Conservation (phyloP, 2,888 invertebrate species). For the Branchellion lobata region DNA sequence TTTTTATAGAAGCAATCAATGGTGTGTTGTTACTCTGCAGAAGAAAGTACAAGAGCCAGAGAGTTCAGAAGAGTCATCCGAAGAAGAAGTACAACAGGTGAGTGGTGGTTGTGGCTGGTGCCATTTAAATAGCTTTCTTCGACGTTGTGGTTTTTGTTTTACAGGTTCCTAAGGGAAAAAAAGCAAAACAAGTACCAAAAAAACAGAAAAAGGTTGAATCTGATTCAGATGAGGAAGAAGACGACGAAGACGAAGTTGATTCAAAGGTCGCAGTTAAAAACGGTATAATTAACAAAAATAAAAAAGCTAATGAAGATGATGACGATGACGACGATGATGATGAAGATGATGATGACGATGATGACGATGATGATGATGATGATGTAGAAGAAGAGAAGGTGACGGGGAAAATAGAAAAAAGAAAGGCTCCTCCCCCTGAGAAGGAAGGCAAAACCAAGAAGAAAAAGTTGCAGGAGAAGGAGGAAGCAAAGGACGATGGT, state of each 20-base stretch:
- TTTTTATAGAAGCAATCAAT: no score
- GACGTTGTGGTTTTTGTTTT: not conserved
- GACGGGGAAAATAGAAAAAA: not conserved
- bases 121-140: not conserved
- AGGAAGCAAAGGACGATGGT: not conserved
- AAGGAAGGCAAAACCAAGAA: not conserved
- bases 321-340: constrained; percentile 13
- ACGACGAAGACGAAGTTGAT: constrained; percentile 27
- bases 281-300: not conserved
- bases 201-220: constrained; percentile 8
- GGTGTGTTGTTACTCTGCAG: no score
- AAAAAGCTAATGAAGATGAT: not conserved
- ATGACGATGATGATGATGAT: not conserved
- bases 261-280: not conserved
- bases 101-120: not conserved
- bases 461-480: not conserved
- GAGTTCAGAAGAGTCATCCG: constrained; percentile 6
- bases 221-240: constrained; percentile 6
- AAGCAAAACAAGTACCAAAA: not conserved
- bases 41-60: constrained; percentile 10
- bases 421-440: not conserved
- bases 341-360: constrained; percentile 1
- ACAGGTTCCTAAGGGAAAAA: not conserved
- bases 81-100: not conserved
- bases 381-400: not conserved